phyloP scores from a whole-genome alignment of 2,113 vertebrate genomes.

The Coptodon bakossiorum region DNA sequence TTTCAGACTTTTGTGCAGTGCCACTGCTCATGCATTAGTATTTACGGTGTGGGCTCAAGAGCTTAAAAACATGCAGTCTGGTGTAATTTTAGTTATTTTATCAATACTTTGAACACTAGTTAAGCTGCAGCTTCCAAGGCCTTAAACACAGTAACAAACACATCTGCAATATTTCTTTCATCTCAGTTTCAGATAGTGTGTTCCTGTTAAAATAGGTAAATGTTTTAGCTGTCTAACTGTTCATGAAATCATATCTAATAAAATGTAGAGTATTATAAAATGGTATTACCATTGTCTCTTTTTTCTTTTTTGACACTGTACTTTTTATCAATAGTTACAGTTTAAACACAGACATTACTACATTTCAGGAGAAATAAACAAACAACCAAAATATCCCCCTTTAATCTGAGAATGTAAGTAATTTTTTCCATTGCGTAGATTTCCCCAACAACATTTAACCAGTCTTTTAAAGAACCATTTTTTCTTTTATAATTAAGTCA shows the following conservation, averaged over 20 bases:
- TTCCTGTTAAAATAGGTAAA: background rate
- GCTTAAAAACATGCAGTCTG: background rate
- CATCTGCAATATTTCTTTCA: background rate
- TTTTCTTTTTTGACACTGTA: background rate
- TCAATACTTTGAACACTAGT: background rate
- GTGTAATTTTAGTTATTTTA: background rate
- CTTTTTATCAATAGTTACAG: background rate
- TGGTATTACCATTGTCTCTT: no score
- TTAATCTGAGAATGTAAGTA: background rate
- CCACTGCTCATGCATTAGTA: rapidly evolving
- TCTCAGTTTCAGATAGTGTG: background rate
- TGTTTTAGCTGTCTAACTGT: background rate
- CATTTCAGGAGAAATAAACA: background rate
- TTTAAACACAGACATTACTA: background rate
- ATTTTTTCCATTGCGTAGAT: background rate
- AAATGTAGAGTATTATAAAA: background rate
- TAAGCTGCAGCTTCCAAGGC: background rate
- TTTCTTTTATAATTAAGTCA: background rate
- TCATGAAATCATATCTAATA: background rate
- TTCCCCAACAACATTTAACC: background rate
- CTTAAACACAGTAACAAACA: background rate
- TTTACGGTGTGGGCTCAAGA: rapidly evolving
- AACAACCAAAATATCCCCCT: background rate
- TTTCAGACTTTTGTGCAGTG: background rate
- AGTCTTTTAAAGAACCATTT: background rate